Evolutionary conservation across 2,113 vertebrate genomes (phyloP), one percentile per base, ranked within the genome.

Genomic region (Anthoscopus minutus): DNA sequence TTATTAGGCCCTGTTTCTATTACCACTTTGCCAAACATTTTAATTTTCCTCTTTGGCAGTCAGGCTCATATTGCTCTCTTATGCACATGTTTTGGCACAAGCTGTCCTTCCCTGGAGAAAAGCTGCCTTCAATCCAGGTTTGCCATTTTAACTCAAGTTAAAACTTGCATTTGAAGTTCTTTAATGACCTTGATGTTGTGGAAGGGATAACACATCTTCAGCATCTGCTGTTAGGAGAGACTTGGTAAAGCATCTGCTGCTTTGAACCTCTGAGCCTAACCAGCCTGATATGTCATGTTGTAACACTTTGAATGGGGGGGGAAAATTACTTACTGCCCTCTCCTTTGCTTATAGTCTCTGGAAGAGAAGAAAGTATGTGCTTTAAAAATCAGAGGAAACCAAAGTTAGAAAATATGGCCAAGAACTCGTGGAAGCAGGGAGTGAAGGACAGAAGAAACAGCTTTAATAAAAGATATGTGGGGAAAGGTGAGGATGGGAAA

Each of bases 61-160:
- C 30, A 51, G 35, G 22, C 56, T 79, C 0, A 0, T 40, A 15
- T 50, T 82, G 20, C 25, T 38, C 14, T 54, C 24, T n/a, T 47
- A 17, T 0, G 3, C 22, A 13, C 0, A 0, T 12, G 27, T 71
- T 80, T 66, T 61, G 31, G 53, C 48, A 60, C 31, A 53, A 40
- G 35, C 44, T 67, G n/a, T 33, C 30, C 37, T 83, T 83, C n/a
- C 8, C 33, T 60, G 61, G 33, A 69, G 44, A 6, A 38, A 44
- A 45, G 31, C 51, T 74, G 24, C 35, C 28, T 51, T 76, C 47
- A 78, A 35, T 31, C 18, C 28, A 69, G 35, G 12, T 58, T 60
- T 54, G 48, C 70, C 23, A 4, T 38, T 93, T 62, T n/a, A 84
- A 47, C 13, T 56, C 58, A 81, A 21, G 42, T 51, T 64, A n/a